Evolutionary conservation across 1,140 invertebrate genomes (phyloP).

Genomic region (Matsumurasca onukii): DNA sequence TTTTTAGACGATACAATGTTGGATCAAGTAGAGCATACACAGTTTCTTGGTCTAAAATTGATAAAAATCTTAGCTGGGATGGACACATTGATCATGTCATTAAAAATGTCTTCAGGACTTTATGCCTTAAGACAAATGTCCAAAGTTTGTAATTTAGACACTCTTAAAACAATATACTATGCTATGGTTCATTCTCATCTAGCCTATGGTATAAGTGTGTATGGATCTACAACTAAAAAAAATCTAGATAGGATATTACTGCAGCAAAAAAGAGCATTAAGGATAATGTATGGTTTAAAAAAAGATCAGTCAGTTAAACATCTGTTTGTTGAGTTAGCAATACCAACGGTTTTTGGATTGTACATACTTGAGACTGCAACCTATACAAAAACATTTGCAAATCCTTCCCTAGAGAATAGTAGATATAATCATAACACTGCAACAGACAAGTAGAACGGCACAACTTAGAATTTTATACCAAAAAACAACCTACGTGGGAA

Average conservation of each 20-base stretch:
- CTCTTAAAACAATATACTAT: neutral
- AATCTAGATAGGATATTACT: neutral
- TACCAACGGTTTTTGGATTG: too few relatives aligned
- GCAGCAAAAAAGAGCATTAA: neutral
- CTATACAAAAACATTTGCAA: too few relatives aligned
- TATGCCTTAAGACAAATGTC: neutral
- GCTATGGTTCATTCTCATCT: neutral
- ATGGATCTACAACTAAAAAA: neutral
- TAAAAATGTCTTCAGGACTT: neutral
- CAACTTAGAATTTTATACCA: too few relatives aligned
- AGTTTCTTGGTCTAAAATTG: neutral
- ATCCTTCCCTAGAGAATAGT: too few relatives aligned
- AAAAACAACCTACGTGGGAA: too few relatives aligned
- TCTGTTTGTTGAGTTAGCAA: too few relatives aligned
- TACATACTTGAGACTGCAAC: too few relatives aligned
- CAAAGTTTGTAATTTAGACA: neutral
- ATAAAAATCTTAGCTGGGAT: neutral
- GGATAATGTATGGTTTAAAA: neutral
- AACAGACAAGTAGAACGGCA: too few relatives aligned
- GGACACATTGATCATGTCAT: neutral
- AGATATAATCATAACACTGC: too few relatives aligned
- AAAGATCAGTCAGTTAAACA: too few relatives aligned
- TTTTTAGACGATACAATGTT: neutral
- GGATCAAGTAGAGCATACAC: neutral
- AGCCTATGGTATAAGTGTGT: constrained; percentile 1